Base-by-base conservation (phyloP, 2,113 vertebrate genomes). In the Paratilapia polleni region DNA sequence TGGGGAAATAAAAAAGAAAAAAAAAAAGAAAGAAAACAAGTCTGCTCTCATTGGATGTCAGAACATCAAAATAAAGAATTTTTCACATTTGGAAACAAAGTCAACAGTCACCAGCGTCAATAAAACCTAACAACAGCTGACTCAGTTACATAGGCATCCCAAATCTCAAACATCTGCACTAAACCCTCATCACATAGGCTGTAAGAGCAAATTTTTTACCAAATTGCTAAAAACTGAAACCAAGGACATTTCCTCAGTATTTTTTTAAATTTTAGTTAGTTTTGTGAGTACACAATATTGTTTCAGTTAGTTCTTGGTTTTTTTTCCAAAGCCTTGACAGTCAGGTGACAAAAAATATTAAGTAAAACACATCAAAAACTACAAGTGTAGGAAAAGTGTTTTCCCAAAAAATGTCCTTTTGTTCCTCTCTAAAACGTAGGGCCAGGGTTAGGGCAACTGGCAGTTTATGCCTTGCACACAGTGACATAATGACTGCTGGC, bases 31-130 rank as follows among this genome's bases (percentile, higher is more conserved):
- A 49, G 43, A 52, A 52, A 70, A n/a, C n/a, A n/a, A n/a, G n/a
- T n/a, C 43, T 13, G 43, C 19, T 70, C 8, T 14, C 14, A 11
- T 17, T 22, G 41, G 22, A 47, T 20, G 22, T 47, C 14, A 68
- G 38, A 47, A 47, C 63, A 68, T 66, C 63, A 68, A 47, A 68
- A 26, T 8, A 13, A 68, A 2, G 0, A 4, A 54, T 0, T 9
- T 0, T 8, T 6, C 22, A 47, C 38, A 47, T n/a, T 68, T 12
- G 47, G n/a, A 68, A 26, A 22, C 0, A 0, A 22, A 3, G 38
- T 1, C n/a, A 66, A 14, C 0, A 11, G 1, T 11, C 14, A 3
- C 38, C 24, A 26, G 47, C 14, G 0, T 66, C 34, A 0, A 8
- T 12, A 62, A 2, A 0, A 10, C 2, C 5, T 5, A 43, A 17